A percentile compares a stretch with the other conserved stretches of the same genome.
phyloP scores from a whole-genome alignment of 2,797 vertebrate species.

The Chaetodon trifasciatus region DNA sequence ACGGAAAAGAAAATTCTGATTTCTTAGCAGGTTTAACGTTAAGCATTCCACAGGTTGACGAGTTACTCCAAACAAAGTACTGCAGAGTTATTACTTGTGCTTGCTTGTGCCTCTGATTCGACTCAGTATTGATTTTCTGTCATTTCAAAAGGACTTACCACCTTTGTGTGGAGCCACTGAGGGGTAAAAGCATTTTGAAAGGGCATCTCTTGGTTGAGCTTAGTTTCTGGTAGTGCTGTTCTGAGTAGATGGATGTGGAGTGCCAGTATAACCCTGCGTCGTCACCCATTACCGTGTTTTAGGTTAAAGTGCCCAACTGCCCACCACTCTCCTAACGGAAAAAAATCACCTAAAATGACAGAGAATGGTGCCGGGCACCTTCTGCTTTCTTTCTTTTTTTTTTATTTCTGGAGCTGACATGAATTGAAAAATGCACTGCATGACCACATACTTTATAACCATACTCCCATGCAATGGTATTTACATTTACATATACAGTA shows the following conservation, averaged over 20 bases:
- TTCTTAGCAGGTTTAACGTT: neutral
- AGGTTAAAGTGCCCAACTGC: constrained; percentile 84
- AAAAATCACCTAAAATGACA: constrained; percentile 64
- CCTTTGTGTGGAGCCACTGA: constrained; percentile 56
- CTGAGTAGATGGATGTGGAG: constrained; percentile 84
- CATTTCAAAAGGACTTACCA: constrained; percentile 62
- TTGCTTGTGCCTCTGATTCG: constrained; percentile 33
- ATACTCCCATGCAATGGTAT: neutral
- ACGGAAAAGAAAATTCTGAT: constrained; percentile 4
- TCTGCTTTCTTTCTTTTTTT: constrained; percentile 20
- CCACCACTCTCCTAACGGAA: constrained; percentile 73
- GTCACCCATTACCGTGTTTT: constrained; percentile 84
- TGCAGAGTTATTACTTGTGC: constrained; percentile 34
- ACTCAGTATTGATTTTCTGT: constrained; percentile 72
- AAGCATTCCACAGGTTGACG: constrained; percentile 14
- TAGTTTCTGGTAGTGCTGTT: constrained; percentile 70
- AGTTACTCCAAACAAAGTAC: constrained; percentile 22
- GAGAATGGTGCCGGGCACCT: constrained; percentile 34
- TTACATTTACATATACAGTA: neutral
- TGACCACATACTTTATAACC: neutral
- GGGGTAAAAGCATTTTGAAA: constrained; percentile 78
- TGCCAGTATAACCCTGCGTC: constrained; percentile 79
- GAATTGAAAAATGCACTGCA: constrained; percentile 1
- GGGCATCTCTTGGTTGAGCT: constrained; percentile 74
- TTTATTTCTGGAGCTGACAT: constrained; percentile 37